Conservation (phyloP, 2,888 invertebrate genomes). For the Heliconius ethilla region DNA sequence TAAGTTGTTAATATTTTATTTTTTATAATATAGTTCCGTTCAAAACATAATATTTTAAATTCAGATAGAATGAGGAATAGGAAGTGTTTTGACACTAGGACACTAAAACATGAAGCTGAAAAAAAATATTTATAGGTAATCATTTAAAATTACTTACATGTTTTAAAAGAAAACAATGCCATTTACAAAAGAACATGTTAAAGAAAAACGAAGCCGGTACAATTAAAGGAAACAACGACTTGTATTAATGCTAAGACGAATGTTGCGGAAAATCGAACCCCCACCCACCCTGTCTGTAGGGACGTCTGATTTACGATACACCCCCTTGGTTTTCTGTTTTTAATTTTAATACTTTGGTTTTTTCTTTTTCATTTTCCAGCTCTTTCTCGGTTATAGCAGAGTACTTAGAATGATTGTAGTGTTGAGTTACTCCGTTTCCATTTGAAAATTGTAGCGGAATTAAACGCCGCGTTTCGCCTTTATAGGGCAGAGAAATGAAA, state of each 20-base stretch:
- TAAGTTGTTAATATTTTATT: neutral
- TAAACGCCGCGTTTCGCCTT: neutral
- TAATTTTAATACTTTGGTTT: slow-evolving; percentile 52
- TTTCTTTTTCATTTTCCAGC: neutral
- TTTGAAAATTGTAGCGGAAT: neutral
- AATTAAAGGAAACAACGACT: slow-evolving; percentile 79
- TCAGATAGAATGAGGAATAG: no score
- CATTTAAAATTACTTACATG: neutral
- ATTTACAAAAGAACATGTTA: slow-evolving; percentile 32
- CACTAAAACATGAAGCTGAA: no score
- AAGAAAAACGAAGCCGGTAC: slow-evolving; percentile 68
- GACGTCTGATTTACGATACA: slow-evolving; percentile 78
- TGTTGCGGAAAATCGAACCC: slow-evolving; percentile 80
- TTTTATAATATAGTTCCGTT: no score
- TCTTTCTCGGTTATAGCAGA: neutral
- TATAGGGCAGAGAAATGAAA: neutral
- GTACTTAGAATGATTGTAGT: neutral
- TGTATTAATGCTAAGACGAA: slow-evolving; percentile 80
- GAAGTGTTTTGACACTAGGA: no score
- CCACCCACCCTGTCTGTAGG: slow-evolving; percentile 64
- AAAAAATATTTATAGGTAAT: no score
- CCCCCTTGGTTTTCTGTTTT: slow-evolving; percentile 53
- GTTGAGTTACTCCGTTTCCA: neutral
- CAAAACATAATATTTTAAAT: no score
- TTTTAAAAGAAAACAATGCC: neutral